Evolutionary conservation across 2,888 invertebrate genomes (phyloP), one percentile per base, ranked within the genome.

Genomic region (Heteromyza rotundicornis): DNA sequence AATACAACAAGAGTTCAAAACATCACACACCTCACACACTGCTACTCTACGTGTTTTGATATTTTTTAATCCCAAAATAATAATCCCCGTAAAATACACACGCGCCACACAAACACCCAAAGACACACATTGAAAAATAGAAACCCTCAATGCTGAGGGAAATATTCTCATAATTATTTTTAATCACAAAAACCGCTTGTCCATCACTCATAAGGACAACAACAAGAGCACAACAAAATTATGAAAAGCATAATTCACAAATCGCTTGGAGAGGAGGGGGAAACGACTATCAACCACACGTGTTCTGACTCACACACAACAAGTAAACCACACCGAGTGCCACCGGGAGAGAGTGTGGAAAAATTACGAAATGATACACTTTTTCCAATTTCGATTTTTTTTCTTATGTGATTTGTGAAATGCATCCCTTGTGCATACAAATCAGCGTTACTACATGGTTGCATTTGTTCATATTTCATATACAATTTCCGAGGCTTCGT

Each of bases 231-330:
- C 35, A 54, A 20, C 22, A n/a, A 55, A 24, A n/a, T 56, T 24
- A 56, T 56, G 56, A 44, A 47, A 35, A 32, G 8, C 50, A 55
- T 60, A 55, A 55, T 50, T 55, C 50, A 50, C 35, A 60, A 59
- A 60, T 60, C 36, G 50, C 14, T 47, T 47, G 17, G 19, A 47
- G 3, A 20, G 47, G 8, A 19, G 17, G 17, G 47, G 19, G 3
- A 8, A 20, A 47, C 19, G 2, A 14, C 19, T 3, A 5, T 19
- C 3, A 36, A 35, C 36, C 27, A 55, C 57, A 64, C 57, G 61
- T 62, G 60, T 58, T 62, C 50, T 54, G 36, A 50, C 53, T 62
- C 50, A 63, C 60, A 59, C 32, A 49, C 47, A 54, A 50, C 57
- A 65, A 52, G 53, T 64, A 35, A 35, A 68, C 27, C 60, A 51